phyloP scores from a whole-genome alignment of 2,797 vertebrate genomes.

The Cossypha caffra region DNA sequence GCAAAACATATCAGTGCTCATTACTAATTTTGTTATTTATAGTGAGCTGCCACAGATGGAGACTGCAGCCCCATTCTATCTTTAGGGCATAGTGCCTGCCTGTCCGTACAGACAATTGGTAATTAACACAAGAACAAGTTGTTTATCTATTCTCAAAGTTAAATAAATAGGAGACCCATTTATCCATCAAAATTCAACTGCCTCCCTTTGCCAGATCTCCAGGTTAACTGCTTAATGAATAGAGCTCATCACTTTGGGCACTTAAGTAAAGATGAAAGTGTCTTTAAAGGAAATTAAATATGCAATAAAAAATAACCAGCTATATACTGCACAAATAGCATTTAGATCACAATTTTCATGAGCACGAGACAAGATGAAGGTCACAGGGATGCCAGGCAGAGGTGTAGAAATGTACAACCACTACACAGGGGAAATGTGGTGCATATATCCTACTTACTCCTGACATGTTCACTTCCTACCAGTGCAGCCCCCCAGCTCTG shows the following conservation, averaged over 20 bases:
- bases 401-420: not conserved
- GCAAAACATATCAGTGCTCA: not conserved
- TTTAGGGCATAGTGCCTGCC: slow-evolving; percentile 27
- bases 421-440: rapidly evolving
- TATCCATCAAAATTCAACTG: slow-evolving; percentile 19
- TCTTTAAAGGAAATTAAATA: not conserved
- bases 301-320: not conserved
- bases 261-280: not conserved
- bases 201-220: not conserved
- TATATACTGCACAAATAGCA: not conserved
- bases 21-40: slow-evolving; percentile 64
- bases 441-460: not conserved
- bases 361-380: not conserved
- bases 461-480: not conserved
- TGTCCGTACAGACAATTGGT: slow-evolving; percentile 42
- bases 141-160: slow-evolving; percentile 42
- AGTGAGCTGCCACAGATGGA: slow-evolving; percentile 41
- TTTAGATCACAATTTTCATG: not conserved
- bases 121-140: slow-evolving; percentile 56
- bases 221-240: slow-evolving; percentile 29
- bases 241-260: not conserved
- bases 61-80: slow-evolving; percentile 34
- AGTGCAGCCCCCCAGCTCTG: not conserved
- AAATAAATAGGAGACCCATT: slow-evolving; percentile 32
- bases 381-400: not conserved